A percentile compares a stretch with the other conserved stretches of the same genome.
These are phyloP conservation scores for Pasiphila rectangulata DNA, from an alignment of 2,888 invertebrate species.

Conservation along the genomic window DNA sequence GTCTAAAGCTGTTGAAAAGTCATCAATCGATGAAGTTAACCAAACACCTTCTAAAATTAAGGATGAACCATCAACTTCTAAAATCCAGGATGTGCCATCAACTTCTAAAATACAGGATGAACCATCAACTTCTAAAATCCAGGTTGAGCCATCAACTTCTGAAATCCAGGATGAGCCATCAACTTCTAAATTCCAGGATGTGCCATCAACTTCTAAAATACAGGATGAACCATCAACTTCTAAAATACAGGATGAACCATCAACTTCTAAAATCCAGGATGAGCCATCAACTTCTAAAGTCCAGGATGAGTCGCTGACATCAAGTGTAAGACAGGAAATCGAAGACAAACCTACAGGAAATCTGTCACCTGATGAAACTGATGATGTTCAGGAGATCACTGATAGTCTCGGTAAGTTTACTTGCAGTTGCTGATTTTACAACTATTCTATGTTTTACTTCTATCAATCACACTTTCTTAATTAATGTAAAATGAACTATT, in stretches of 20 bases:
- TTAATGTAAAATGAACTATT: too few relatives aligned
- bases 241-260: not conserved
- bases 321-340: slow-evolving; percentile 1
- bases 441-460: too few relatives aligned
- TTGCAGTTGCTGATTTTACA: too few relatives aligned
- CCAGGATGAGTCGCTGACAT: not conserved
- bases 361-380: slow-evolving; percentile 34
- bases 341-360: slow-evolving; percentile 9
- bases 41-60: not conserved
- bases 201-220: too few relatives aligned
- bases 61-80: slow-evolving; percentile 2
- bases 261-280: not conserved
- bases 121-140: too few relatives aligned
- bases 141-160: not conserved
- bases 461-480: too few relatives aligned
- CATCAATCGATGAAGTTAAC: slow-evolving; percentile 1
- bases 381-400: slow-evolving; percentile 46
- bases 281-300: slow-evolving; percentile 4
- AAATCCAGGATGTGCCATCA: not conserved
- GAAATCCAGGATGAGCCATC: not conserved
- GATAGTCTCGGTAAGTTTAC: slow-evolving; percentile 53
- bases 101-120: too few relatives aligned
- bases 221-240: not conserved
- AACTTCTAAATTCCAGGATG: slow-evolving; percentile 1
- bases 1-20: not conserved